Conservation (phyloP, 2,113 vertebrate species). For the Globicephala melas region DNA sequence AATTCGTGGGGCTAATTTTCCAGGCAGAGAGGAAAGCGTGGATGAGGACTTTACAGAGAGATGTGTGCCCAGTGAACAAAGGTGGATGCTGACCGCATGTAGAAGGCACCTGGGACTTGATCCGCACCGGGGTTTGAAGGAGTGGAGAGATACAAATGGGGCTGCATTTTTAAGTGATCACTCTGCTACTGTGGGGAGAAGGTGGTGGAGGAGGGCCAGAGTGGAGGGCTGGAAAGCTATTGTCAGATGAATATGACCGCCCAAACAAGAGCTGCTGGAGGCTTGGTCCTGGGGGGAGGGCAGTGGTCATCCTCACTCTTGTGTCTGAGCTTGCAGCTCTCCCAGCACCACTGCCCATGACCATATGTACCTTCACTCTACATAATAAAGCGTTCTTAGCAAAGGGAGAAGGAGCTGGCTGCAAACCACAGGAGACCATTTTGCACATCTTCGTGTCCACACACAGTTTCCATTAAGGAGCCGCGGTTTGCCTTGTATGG, state of each 20-base stretch:
- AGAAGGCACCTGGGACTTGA: neutral
- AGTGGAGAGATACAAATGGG: neutral
- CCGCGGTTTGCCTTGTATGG: neutral
- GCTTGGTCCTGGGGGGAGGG: neutral
- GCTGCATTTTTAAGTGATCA: neutral
- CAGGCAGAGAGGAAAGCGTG: neutral
- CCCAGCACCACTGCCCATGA: neutral
- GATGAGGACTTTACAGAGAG: neutral
- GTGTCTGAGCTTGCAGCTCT: neutral
- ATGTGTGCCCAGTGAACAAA: neutral
- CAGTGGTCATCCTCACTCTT: neutral
- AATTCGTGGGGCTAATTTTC: no score
- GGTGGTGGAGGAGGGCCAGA: neutral
- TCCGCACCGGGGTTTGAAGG: neutral
- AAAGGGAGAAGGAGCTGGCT: neutral
- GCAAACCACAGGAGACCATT: neutral
- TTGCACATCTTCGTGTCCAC: neutral
- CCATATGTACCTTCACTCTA: neutral
- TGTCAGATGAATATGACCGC: neutral
- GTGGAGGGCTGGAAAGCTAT: neutral
- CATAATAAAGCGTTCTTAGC: neutral
- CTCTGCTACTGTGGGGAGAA: neutral
- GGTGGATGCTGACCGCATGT: no score
- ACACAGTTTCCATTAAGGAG: no score
- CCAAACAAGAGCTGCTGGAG: fast-evolving